Conservation (phyloP, 35 echinoderm and acorn worm genomes). For the Ophiothrix spiculata region DNA sequence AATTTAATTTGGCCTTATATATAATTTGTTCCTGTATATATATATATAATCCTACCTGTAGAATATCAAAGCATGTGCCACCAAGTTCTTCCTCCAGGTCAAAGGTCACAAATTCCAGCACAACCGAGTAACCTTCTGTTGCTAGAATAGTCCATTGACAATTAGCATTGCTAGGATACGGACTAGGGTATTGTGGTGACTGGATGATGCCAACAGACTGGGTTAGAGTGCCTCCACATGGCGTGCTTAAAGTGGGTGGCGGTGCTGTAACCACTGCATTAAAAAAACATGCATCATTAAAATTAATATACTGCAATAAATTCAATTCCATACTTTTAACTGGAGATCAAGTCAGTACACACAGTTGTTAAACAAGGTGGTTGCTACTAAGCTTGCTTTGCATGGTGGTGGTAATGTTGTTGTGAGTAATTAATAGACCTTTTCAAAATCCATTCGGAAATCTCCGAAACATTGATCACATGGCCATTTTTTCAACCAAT, state of each 20-base stretch:
- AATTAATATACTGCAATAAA: no score
- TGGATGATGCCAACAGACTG: conserved; percentile 4
- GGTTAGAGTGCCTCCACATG: neutral
- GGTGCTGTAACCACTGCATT: neutral
- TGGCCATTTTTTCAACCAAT: no score
- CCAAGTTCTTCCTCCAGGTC: neutral
- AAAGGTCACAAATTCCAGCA: neutral
- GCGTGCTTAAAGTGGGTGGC: neutral
- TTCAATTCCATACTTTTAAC: no score
- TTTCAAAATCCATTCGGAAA: no score
- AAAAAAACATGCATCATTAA: no score
- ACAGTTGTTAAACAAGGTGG: no score
- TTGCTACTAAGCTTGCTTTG: no score
- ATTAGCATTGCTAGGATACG: neutral
- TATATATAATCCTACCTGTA: neutral
- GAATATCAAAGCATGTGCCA: neutral
- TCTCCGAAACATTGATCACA: no score
- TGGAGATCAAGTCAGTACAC: no score
- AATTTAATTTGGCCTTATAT: neutral
- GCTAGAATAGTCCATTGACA: neutral
- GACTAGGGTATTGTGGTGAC: neutral
- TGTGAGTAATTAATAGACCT: no score
- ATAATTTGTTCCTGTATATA: neutral
- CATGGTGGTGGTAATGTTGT: no score
- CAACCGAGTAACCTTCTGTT: neutral